These are phyloP conservation scores for Miltochrista miniata DNA, from an alignment of 2,888 invertebrate species.

Conservation along the genomic window DNA sequence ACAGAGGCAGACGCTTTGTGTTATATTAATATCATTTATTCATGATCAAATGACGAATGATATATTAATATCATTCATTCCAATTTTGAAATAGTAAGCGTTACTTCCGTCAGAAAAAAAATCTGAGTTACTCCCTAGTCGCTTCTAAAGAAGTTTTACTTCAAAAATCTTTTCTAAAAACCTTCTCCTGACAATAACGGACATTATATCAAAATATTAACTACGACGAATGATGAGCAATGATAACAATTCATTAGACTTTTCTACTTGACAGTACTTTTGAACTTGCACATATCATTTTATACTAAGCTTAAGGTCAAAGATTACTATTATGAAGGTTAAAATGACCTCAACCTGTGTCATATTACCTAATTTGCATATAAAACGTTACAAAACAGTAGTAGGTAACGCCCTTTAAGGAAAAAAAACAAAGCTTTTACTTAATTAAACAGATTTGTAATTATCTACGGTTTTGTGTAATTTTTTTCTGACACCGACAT, in stretches of 20 bases:
- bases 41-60: no score
- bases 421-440: slow-evolving; percentile 9
- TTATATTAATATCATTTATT: no score
- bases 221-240: no score
- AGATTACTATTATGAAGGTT: slow-evolving; percentile 13
- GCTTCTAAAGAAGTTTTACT: no score
- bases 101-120: no score
- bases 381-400: slow-evolving; percentile 25
- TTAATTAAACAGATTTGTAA: neutral
- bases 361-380: slow-evolving; percentile 18
- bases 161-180: no score
- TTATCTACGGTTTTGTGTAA: slow-evolving; percentile 8
- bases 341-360: slow-evolving; percentile 22
- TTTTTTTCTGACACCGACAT: slow-evolving; percentile 7
- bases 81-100: no score
- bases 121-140: no score
- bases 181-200: no score
- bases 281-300: slow-evolving; percentile 15
- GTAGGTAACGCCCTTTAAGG: slow-evolving; percentile 9
- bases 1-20: no score
- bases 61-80: no score
- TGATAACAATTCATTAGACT: neutral
- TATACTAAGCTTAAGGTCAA: slow-evolving; percentile 21
- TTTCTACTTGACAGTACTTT: slow-evolving; percentile 7
- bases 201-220: no score